A percentile compares a stretch with the other conserved stretches of the same genome.
These are phyloP conservation scores for Xestia rhomboidea DNA, from an alignment of 2,888 invertebrate genomes.

Conservation along the genomic window DNA sequence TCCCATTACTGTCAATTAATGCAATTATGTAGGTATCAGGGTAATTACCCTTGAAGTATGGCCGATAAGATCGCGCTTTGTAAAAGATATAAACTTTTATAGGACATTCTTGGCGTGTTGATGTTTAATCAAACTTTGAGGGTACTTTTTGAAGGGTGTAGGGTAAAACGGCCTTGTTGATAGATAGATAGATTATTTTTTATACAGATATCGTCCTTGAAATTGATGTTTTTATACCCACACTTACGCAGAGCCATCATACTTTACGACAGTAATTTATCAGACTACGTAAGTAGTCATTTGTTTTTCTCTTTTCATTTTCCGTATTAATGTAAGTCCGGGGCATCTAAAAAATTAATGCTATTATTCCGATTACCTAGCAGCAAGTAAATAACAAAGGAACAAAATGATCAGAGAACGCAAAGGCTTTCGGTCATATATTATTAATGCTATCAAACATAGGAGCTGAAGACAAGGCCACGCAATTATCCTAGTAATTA, in stretches of 20 bases:
- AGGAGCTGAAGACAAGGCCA: constrained; percentile 67
- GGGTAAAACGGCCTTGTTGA: constrained; percentile 13
- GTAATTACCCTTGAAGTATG: constrained; percentile 52
- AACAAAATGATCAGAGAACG: constrained; percentile 64
- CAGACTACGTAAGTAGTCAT: constrained; percentile 30
- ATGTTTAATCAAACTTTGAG: constrained; percentile 55
- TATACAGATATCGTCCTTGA: constrained; percentile 5
- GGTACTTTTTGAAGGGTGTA: constrained; percentile 21
- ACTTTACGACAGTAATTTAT: constrained; percentile 28
- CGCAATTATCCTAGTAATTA: constrained; percentile 71
- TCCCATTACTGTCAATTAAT: constrained; percentile 58
- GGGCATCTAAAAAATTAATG: constrained; percentile 27
- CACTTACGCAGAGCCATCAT: background rate
- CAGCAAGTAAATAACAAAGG: constrained; percentile 49
- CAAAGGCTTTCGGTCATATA: constrained; percentile 65
- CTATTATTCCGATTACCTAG: constrained; percentile 34
- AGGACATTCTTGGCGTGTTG: constrained; percentile 39
- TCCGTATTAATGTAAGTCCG: constrained; percentile 1
- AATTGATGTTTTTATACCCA: constrained; percentile 10
- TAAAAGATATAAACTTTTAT: constrained; percentile 52
- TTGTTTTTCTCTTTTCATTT: constrained; percentile 26
- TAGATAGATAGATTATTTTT: constrained; percentile 22
- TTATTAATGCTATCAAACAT: constrained; percentile 70
- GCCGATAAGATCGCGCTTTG: constrained; percentile 48
- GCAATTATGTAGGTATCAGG: constrained; percentile 49